Evolutionary conservation across 1,140 invertebrate species (phyloP), one percentile per base, ranked within the genome.

Genomic region (Ectropis grisescens): DNA sequence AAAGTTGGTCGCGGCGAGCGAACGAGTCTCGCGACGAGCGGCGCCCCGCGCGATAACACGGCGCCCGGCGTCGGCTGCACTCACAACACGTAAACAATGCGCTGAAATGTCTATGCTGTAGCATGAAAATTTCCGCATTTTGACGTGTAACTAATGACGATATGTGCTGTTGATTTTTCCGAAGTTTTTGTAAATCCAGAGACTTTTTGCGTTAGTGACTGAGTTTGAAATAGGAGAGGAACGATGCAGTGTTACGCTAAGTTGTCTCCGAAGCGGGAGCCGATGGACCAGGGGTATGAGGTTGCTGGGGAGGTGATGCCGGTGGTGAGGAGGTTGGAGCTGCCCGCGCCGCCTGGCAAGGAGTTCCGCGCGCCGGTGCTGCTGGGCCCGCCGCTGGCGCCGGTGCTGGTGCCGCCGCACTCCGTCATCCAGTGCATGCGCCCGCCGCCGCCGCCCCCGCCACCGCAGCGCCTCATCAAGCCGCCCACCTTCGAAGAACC

Each of bases 401-500:
- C 84, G 2, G 75, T 52, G 14, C 47, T 59, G 29, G 33, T 42
- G 12, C 65, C 71, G n/a, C 50, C 65, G 35, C 74, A 76, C 38
- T 83, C 82, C 10, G 82, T 83, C 27, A 83, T 83, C 55, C 74
- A 82, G 45, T 79, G 84, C 37, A 87, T 86, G 85, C 74, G 85
- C 10, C 85, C 85, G 13, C 85, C 84, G 13, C 85, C 85, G 5
- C 84, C 84, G 3, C 84, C 85, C 11, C 85, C 85, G 2, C 85
- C 85, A 8, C 83, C 82, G 32, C 82, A 83, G 2, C 56, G 65
- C 31, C 52, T 75, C 4, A 70, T 61, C 38, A 75, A 80, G 33
- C 69, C 66, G 12, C 62, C 64, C 52, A 6, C 62, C 33, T 79
- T 88, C 67, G 91, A 93, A 74, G 91, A 93, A 67, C 91, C 91